phyloP scores from a whole-genome alignment of 1,140 invertebrate species.

The Capitella teleta region DNA sequence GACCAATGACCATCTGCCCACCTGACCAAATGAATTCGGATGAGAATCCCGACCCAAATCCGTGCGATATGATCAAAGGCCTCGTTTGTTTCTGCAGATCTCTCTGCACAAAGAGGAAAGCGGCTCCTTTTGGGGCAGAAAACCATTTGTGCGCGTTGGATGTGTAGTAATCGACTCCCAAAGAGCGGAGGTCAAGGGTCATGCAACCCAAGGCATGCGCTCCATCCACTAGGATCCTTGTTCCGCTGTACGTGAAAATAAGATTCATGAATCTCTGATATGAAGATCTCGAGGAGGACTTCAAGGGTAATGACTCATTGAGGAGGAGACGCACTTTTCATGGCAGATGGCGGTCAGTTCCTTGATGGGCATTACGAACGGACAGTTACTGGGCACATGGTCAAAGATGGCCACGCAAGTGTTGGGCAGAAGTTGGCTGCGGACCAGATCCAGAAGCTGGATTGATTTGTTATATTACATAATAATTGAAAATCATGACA shows the following conservation, averaged over 20 bases:
- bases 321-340: slow-evolving; percentile 16
- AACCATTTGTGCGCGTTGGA: slow-evolving; percentile 42
- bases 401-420: slow-evolving; percentile 35
- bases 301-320: background rate
- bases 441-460: slow-evolving; percentile 19
- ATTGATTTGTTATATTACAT: no score
- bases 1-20: slow-evolving; percentile 9
- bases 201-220: slow-evolving; percentile 35
- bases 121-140: slow-evolving; percentile 34
- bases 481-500: no score
- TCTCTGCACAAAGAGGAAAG: slow-evolving; percentile 32
- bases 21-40: slow-evolving; percentile 41
- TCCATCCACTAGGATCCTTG: slow-evolving; percentile 37
- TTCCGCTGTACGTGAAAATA: no score
- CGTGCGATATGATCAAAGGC: slow-evolving; percentile 35
- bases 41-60: slow-evolving; percentile 35
- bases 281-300: background rate
- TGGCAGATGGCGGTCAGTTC: slow-evolving; percentile 29
- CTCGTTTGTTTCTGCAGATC: slow-evolving; percentile 18
- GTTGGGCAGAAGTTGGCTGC: slow-evolving; percentile 16
- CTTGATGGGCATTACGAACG: slow-evolving; percentile 31
- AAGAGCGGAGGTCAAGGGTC: slow-evolving; percentile 17
- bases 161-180: slow-evolving; percentile 32
- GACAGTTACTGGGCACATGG: slow-evolving; percentile 38
- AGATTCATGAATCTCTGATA: no score